Conservation (phyloP, 2,113 vertebrate genomes). For the Ranitomeya variabilis region DNA sequence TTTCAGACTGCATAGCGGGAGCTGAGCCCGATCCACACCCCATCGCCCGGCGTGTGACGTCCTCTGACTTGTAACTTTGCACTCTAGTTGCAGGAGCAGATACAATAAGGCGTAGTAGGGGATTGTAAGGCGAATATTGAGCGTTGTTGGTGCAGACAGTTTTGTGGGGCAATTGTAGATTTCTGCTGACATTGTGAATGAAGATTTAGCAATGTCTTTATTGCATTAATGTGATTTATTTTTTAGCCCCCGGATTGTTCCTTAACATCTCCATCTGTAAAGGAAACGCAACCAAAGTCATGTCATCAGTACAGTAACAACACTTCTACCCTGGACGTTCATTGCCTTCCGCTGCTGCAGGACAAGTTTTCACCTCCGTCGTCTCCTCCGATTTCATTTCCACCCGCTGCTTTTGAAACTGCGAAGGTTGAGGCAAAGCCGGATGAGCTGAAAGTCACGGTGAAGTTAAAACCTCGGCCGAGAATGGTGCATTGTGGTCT, state of each 20-base stretch:
- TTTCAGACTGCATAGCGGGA: too few species aligned
- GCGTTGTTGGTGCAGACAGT: background rate
- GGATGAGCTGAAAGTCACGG: slow-evolving; percentile 91
- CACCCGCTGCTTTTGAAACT: slow-evolving; percentile 77
- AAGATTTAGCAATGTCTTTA: background rate
- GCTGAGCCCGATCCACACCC: too few species aligned
- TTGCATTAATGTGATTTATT: slow-evolving; percentile 36
- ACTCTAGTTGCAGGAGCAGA: background rate
- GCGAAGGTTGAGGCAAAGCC: slow-evolving; percentile 78
- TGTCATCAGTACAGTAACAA: slow-evolving; percentile 91
- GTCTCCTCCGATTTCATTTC: slow-evolving; percentile 80
- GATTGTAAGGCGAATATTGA: background rate
- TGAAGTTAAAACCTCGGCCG: slow-evolving; percentile 89
- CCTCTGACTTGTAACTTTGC: too few species aligned
- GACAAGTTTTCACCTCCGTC: slow-evolving; percentile 74
- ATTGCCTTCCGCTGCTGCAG: slow-evolving; percentile 85
- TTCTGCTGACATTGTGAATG: background rate
- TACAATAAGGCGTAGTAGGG: background rate
- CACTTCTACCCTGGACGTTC: slow-evolving; percentile 86
- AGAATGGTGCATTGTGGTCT: slow-evolving; percentile 76
- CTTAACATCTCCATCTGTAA: slow-evolving; percentile 72
- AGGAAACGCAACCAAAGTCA: slow-evolving; percentile 74
- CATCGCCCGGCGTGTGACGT: too few species aligned
- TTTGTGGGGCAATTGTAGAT: background rate
- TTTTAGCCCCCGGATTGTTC: slow-evolving; percentile 74